Evolutionary conservation across 2,888 invertebrate species (phyloP), one percentile per base, ranked within the genome.

Genomic region (Andrena dorsata): DNA sequence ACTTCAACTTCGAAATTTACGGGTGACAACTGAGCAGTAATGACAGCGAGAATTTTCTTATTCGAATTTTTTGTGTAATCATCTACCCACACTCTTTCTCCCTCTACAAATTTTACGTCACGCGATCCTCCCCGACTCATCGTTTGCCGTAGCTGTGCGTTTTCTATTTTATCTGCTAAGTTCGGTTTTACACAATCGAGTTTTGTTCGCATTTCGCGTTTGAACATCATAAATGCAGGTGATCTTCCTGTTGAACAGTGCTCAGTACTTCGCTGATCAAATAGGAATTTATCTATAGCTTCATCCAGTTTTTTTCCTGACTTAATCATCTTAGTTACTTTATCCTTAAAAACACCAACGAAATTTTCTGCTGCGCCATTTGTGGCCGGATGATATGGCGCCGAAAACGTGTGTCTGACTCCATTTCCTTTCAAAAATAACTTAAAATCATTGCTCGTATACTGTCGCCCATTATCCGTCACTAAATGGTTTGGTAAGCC

Each of bases 331-430:
- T 58, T 58, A 2, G 1, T 4, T 8, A 58, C 10, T 13, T 58
- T 58, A 23, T 63, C 61, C 51, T 76, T 58, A 56, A 82, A 32
- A 8, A 32, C 32, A 8, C 32, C 32, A 2, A 32, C 32, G 0
- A 32, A 32, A 32, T 32, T 51, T 20, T 51, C 51, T n/a, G 20
- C 51, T 20, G n/a, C 51, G 0, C 60, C 60, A n/a, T 60, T 60
- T 32, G 16, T 30, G 30, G 30, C 26, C n/a, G 60, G 32, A 2
- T n/a, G n/a, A 13, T 60, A 32, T 0, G 60, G 32, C 7, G 30
- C 7, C 1, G 60, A 30, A 20, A 8, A n/a, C n/a, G n/a, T 8
- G 30, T 32, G 16, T 32, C 2, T 32, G 2, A 30, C n/a, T 6
- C n/a, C 30, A 3, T 61, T 32, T 16, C 8, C 8, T 8, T n/a